These are phyloP conservation scores for Procambarus clarkii DNA, from an alignment of 1,140 invertebrate genomes.

Conservation along the genomic window DNA sequence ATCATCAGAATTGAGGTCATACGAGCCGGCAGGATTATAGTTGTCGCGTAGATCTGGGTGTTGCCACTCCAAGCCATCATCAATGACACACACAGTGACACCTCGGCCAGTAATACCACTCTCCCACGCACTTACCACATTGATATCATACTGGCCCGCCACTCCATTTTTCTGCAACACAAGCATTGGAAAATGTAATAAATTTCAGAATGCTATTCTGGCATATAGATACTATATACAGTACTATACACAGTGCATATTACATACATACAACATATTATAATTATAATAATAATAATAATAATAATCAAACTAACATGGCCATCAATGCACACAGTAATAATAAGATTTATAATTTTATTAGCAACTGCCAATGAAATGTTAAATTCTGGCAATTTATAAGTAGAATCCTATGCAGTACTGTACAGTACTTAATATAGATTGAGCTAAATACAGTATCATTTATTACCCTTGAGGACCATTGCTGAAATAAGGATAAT, in stretches of 20 bases:
- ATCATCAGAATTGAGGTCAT: constrained; percentile 70
- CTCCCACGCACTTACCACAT: constrained; percentile 87
- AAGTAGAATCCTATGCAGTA: too few species aligned
- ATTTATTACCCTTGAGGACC: too few species aligned
- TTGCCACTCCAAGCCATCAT: constrained; percentile 90
- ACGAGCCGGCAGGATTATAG: constrained; percentile 77
- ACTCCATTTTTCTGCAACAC: constrained; percentile 42
- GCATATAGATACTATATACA: neutral
- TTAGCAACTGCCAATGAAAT: too few species aligned
- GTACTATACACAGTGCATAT: neutral
- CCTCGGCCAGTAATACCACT: constrained; percentile 89
- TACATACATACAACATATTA: too few species aligned
- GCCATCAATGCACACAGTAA: too few species aligned
- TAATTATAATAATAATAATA: too few species aligned
- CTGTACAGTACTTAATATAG: too few species aligned
- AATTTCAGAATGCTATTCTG: neutral
- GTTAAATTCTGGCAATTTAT: too few species aligned
- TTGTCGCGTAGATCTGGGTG: constrained; percentile 88
- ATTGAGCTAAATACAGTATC: too few species aligned
- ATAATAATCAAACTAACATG: too few species aligned
- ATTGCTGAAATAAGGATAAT: too few species aligned
- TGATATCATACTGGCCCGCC: constrained; percentile 75
- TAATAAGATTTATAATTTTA: too few species aligned
- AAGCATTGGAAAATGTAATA: neutral
- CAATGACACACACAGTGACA: constrained; percentile 87